Base-by-base conservation (phyloP, 92 coral and sea anemone species). In the Zoanthus gigantus region DNA sequence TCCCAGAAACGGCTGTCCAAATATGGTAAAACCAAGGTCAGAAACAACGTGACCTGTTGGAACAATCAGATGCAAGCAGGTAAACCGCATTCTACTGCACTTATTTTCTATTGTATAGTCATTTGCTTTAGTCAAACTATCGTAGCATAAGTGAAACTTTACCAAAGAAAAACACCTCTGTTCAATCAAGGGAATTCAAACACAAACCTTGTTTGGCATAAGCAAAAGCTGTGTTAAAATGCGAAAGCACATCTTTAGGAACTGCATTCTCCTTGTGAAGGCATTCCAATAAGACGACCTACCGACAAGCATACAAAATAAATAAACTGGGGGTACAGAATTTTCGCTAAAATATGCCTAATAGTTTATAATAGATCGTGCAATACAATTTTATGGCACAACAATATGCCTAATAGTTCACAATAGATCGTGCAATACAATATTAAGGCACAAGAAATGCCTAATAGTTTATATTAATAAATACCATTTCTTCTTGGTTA, bases 1-100 rank as follows among this genome's bases (percentile, higher is more conserved):
- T 61, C 98, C 99, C 86, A 97, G 96, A 76, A 97, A 97, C 4
- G 99, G 99, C 77, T 97, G 99, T 52, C 99, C 99, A 95, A 97
- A 97, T 88, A 97, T 97, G 52, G 99, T 97, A 61, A 93, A 97
- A 45, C 99, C 99, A 78, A 97, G 97, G 89, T 97, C 97, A 79
- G 99, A 95, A 56, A 97, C 99, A 42, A 93, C 93, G 91, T 97
- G 98, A 78, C 99, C 99, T 97, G 86, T 28, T 68, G 72, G 28
- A 85, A 34, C 31, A 72, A 77, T 6, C 23, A 75, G 58, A 73
- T 14, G 4, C 42, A 12, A 69, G 46, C 16, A 9, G 11, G 14
- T 30, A 29, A 67, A 67, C 23, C 23, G 23, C 23, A 23, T 0
- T 23, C 23, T 23, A 23, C 23, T 23, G 23, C 13, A 60, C 13